Evolutionary conservation across 2,888 invertebrate species (phyloP), one percentile per base, ranked within the genome.

Genomic region (Apantesis nais): DNA sequence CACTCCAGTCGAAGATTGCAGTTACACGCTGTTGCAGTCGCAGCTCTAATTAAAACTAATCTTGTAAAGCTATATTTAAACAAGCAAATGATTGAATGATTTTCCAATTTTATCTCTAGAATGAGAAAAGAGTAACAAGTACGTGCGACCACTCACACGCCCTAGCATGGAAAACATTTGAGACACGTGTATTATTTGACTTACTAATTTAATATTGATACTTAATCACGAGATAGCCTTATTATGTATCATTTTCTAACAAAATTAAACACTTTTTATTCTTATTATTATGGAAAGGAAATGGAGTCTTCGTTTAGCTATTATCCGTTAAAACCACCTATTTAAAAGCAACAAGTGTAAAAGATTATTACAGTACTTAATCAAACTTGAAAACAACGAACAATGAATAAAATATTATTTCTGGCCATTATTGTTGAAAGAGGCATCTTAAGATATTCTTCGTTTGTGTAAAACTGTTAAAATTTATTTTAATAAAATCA

Each of bases 311-410:
- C 74, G 74, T 68, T 71, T 34, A 63, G 62, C 67, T 73, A 73
- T 74, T 72, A 77, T 76, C 72, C 25, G 44, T 71, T n/a, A n/a
- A n/a, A n/a, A n/a, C n/a, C n/a, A n/a, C n/a, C n/a, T n/a, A n/a
- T n/a, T n/a, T n/a, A n/a, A n/a, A n/a, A n/a, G n/a, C n/a, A n/a
- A n/a, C n/a, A n/a, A n/a, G n/a, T n/a, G n/a, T n/a, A n/a, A n/a
- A n/a, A n/a, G n/a, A n/a, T n/a, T n/a, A n/a, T n/a, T n/a, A n/a
- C 60, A 70, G 61, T 82, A 83, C 82, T 85, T 83, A 77, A 80
- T 77, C 79, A 76, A 81, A 84, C 76, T 86, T 83, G 74, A 63
- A 77, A 83, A 80, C 78, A 79, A 81, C 83, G 81, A 87, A 86
- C 82, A 81, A 85, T 83, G 71, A 80, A 44, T n/a, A 71, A 75